Evolutionary conservation across 2,888 invertebrate genomes (phyloP), one percentile per base, ranked within the genome.

Genomic region (Epinotia demarniana): DNA sequence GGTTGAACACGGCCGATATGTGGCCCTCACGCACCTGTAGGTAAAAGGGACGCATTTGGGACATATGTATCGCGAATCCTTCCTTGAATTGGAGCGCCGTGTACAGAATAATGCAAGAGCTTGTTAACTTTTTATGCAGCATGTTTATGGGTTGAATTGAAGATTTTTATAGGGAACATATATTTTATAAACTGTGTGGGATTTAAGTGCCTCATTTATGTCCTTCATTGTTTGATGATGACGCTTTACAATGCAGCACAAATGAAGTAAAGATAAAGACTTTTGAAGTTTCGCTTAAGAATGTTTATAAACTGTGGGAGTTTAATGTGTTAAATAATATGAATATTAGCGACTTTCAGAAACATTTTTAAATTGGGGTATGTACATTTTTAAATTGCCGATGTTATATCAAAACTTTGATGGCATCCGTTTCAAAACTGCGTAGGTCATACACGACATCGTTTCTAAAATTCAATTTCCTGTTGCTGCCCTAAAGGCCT

Each of bases 21-120:
- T 53, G 43, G 13, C 64, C 13, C 39, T 60, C 19, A 61, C 70
- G 23, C 63, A 70, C 69, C 58, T 70, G 74, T 64, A 58, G 16
- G 63, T 53, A 53, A 60, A 46, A 70, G 55, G 63, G 39, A 60
- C 58, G 19, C 9, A 60, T 33, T 23, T 18, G 55, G 18, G 49
- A 70, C 49, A 16, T 19, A 68, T 60, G 74, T 75, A 60, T 64
- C 60, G 57, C 58, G 70, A 60, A 64, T 64, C 70, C 53, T 53
- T 70, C 53, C 58, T 60, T 46, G 23, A 60, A 70, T 64, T 58
- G 39, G 33, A 75, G 53, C 53, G 58, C n/a, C 62, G 62, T 73
- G 19, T 74, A 58, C 46, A 18, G 70, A 75, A 70, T 70, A 64
- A 66, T 64, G 53, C 64, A 70, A 33, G 43, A 64, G 49, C 53